A percentile compares a stretch with the other conserved stretches of the same genome.
Conservation (phyloP, 2,797 vertebrate species). For the Gila robusta region DNA sequence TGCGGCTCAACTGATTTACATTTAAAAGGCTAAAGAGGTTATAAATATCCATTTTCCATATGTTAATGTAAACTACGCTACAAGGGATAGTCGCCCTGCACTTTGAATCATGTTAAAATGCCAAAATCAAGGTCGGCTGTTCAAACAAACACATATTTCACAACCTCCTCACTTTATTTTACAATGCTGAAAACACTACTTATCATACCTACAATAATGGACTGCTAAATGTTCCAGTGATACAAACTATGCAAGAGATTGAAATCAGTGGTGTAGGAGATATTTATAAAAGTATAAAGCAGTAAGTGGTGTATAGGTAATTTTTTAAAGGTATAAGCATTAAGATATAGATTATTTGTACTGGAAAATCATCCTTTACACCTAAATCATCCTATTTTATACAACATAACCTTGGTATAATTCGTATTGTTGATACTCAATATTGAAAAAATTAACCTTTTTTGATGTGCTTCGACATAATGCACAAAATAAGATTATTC, state of each 20-base stretch:
- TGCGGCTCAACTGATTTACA: slow-evolving; percentile 42
- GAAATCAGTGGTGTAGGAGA: neutral
- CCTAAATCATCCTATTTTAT: neutral
- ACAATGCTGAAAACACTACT: slow-evolving; percentile 11
- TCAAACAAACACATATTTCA: slow-evolving; percentile 13
- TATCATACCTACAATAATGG: slow-evolving; percentile 25
- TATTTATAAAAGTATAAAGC: neutral
- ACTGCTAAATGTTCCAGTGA: slow-evolving; percentile 17
- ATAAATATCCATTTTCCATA: slow-evolving; percentile 41
- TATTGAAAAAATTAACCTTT: neutral
- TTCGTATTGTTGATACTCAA: neutral
- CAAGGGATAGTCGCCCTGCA: slow-evolving; percentile 4
- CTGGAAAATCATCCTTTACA: neutral
- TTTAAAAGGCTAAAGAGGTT: slow-evolving; percentile 21
- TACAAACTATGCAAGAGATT: slow-evolving; percentile 8
- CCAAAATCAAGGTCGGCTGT: slow-evolving; percentile 18
- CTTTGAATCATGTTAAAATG: slow-evolving; percentile 17
- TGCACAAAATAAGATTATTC: neutral
- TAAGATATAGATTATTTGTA: neutral
- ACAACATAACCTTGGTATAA: neutral
- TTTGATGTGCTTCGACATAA: neutral
- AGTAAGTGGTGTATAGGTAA: neutral
- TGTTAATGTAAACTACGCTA: slow-evolving; percentile 22
- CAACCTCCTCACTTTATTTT: slow-evolving; percentile 13
- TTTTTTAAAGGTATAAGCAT: neutral